Conservation (phyloP, 2,113 vertebrate species). For the Nipponia nippon region DNA sequence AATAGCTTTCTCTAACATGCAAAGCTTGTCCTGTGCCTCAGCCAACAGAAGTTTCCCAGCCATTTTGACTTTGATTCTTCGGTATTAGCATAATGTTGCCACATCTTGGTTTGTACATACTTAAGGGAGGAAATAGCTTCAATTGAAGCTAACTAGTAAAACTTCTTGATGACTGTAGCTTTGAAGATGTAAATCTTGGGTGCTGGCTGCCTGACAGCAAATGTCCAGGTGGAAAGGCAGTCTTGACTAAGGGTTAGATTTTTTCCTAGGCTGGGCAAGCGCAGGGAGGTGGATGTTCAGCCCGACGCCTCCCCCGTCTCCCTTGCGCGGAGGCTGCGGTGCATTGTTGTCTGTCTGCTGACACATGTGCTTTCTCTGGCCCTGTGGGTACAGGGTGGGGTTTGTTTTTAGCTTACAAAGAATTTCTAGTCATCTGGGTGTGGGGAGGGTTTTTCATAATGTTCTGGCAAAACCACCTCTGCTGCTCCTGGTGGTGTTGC, state of each 20-base stretch:
- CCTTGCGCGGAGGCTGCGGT: not conserved
- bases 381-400: conserved; percentile 33
- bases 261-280: not conserved
- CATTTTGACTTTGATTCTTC: conserved; percentile 32
- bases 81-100: conserved; percentile 21
- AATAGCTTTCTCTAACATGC: not conserved
- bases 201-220: not conserved
- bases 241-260: not conserved
- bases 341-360: conserved; percentile 1
- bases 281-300: not conserved
- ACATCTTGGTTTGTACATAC: not conserved
- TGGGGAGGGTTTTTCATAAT: conserved; percentile 9
- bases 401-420: conserved; percentile 39
- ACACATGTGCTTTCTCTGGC: not conserved
- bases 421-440: conserved; percentile 14
- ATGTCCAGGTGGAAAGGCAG: not conserved
- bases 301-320: not conserved
- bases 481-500: not conserved
- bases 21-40: not conserved
- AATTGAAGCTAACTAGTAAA: not conserved
- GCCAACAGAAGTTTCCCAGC: not conserved
- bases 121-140: conserved; percentile 10
- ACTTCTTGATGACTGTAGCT: not conserved
- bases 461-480: not conserved
- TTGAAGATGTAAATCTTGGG: not conserved